Evolutionary conservation across 2,113 vertebrate genomes (phyloP).

Genomic region (Malurus melanocephalus): DNA sequence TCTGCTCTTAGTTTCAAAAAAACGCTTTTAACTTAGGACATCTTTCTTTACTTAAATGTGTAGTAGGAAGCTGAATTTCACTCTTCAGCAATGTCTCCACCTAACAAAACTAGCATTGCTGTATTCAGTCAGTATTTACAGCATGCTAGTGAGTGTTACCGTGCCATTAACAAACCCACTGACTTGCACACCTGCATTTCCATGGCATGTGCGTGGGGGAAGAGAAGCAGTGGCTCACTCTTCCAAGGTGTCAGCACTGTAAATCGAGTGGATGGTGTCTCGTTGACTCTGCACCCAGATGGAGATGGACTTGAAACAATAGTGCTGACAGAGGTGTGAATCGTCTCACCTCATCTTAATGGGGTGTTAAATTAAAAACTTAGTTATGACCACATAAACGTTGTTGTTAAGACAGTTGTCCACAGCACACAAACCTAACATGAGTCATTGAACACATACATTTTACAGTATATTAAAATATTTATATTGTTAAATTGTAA

Average conservation of each 20-base stretch:
- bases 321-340: conserved; percentile 30
- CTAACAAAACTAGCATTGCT: not conserved
- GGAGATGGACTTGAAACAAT: conserved; percentile 30
- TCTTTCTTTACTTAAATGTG: not conserved
- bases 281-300: conserved; percentile 5
- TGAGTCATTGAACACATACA: conserved; percentile 51
- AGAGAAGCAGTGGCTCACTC: not conserved
- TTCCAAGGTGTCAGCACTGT: not conserved
- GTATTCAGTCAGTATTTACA: not conserved
- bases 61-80: not conserved
- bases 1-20: not conserved
- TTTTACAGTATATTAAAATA: conserved; percentile 62
- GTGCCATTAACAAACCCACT: not conserved
- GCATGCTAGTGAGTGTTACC: not conserved
- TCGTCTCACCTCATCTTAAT: conserved; percentile 31
- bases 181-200: not conserved
- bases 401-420: conserved; percentile 27
- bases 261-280: not conserved
- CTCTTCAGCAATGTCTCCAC: not conserved
- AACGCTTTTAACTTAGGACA: not conserved
- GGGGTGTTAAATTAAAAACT: conserved; percentile 62
- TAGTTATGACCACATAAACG: conserved; percentile 47
- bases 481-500: conserved; percentile 55
- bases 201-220: not conserved
- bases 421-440: conserved; percentile 33